Evolutionary conservation across 2,113 vertebrate species (phyloP).

Genomic region (Setophaga petechia): DNA sequence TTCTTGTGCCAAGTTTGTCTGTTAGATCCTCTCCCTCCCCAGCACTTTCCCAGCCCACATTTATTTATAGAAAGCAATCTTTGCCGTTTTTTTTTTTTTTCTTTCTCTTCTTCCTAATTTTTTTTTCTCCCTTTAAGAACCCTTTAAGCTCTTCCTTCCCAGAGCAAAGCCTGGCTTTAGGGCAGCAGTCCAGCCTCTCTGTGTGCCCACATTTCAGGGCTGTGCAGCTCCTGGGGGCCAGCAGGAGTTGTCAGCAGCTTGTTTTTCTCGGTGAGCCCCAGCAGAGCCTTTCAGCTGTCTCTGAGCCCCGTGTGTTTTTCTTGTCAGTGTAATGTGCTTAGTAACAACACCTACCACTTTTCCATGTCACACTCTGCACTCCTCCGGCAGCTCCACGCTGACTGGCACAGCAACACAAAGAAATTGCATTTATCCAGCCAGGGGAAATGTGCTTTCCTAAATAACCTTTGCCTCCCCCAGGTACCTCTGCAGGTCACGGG

Average conservation of each 20-base stretch:
- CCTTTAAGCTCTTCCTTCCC: neutral
- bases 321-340: conserved; percentile 42
- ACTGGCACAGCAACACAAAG: neutral
- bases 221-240: neutral
- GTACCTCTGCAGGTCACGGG: neutral
- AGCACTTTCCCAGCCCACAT: neutral
- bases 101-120: no score
- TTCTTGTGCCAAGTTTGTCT: conserved; percentile 50
- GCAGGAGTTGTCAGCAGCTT: neutral
- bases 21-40: conserved; percentile 40
- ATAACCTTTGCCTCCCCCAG: neutral
- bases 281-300: neutral
- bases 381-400: neutral
- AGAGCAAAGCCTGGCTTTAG: neutral
- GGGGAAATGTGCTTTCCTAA: neutral
- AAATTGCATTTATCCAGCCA: neutral
- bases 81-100: no score
- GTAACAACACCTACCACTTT: conserved; percentile 42
- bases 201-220: neutral
- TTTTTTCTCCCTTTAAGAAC: neutral
- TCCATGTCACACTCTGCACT: conserved; percentile 18
- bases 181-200: neutral
- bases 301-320: conserved; percentile 35
- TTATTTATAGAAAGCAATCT: conserved; percentile 45
- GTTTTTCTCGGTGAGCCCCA: neutral